Percentiles rank a stretch among this genome's conserved stretches.
Evolutionary conservation across 2,888 invertebrate genomes (phyloP).

Genomic region (Plebejus argus): DNA sequence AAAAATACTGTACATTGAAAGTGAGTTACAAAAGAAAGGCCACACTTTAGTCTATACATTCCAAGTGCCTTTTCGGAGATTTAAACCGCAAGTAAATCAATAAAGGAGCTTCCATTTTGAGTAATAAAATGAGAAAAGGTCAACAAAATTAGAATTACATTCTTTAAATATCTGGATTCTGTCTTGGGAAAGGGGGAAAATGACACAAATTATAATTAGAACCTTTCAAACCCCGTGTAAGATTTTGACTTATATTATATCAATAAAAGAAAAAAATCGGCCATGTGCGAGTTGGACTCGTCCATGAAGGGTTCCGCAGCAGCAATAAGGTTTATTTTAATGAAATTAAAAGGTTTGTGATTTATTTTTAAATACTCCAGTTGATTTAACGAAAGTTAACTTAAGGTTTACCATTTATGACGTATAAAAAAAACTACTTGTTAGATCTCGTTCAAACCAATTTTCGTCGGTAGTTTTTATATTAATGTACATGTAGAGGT

Average conservation of each 20-base stretch:
- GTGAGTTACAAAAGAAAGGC: not conserved
- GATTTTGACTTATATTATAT: not conserved
- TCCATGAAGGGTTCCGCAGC: no score
- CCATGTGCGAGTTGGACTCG: no score
- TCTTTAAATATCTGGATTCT: not conserved
- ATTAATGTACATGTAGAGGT: no score
- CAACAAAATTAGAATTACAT: not conserved
- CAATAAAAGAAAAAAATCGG: no score
- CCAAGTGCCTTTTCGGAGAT: not conserved
- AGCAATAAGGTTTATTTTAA: no score
- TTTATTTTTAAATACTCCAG: no score
- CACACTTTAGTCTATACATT: not conserved
- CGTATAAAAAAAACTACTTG: no score
- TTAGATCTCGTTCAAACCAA: no score
- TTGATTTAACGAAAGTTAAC: no score
- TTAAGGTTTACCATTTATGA: no score
- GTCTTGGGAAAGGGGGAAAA: not conserved
- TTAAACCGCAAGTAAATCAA: conserved; percentile 19
- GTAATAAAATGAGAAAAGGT: not conserved
- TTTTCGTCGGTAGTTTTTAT: no score
- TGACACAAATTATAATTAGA: not conserved
- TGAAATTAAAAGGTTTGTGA: no score
- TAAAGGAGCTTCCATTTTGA: not conserved
- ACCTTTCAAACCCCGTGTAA: not conserved
- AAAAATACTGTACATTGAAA: not conserved